Conservation (phyloP, 2,888 invertebrate species). For the Cheilosia vernalis region DNA sequence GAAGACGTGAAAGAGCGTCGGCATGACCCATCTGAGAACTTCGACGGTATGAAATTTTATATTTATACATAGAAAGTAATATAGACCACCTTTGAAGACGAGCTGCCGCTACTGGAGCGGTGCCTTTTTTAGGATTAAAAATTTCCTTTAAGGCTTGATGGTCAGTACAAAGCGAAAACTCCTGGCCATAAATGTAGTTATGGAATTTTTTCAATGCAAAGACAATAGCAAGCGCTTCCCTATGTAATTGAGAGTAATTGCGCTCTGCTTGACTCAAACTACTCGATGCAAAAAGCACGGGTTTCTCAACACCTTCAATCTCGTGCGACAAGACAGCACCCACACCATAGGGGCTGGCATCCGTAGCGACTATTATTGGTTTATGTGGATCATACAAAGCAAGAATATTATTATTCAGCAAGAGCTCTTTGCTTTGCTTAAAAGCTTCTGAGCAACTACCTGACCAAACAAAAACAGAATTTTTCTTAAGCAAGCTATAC, state of each 20-base stretch:
- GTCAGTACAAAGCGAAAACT: conserved; percentile 70
- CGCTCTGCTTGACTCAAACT: too few relatives aligned
- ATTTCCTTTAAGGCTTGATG: conserved; percentile 69
- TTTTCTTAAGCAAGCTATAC: too few relatives aligned
- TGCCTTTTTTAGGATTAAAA: conserved; percentile 65
- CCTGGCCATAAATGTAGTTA: conserved; percentile 79
- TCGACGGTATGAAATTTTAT: conserved; percentile 25
- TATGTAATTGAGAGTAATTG: not conserved
- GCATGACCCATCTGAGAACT: conserved; percentile 28
- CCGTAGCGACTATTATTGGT: conserved; percentile 6
- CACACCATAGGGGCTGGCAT: conserved; percentile 16
- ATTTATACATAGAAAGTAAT: conserved; percentile 28
- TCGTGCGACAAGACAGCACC: conserved; percentile 14
- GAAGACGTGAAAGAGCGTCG: conserved; percentile 37
- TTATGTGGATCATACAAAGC: conserved; percentile 15
- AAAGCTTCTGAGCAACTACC: not conserved
- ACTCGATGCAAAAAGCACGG: conserved; percentile 3
- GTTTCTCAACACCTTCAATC: conserved; percentile 20
- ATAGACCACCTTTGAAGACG: conserved; percentile 23
- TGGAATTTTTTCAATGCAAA: conserved; percentile 77
- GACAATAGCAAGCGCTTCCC: conserved; percentile 26
- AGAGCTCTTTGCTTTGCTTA: conserved; percentile 11
- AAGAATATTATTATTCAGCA: not conserved
- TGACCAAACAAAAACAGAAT: too few relatives aligned
- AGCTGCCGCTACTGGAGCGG: conserved; percentile 52